Conservation (phyloP, 2,888 invertebrate genomes). For the Hedychridium roseum region DNA sequence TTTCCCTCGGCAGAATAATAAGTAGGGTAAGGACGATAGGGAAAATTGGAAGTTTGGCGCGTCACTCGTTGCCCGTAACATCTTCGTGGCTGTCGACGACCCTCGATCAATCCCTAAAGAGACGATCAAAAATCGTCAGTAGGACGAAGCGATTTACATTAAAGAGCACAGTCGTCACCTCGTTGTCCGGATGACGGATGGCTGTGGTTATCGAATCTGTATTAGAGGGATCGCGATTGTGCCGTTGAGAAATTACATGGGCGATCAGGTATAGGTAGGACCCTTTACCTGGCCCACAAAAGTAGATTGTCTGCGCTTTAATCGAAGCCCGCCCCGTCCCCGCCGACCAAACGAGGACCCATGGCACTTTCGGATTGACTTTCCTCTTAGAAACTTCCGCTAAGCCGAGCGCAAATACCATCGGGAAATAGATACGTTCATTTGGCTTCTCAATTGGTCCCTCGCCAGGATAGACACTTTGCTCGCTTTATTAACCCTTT, state of each 20-base stretch:
- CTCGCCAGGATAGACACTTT: too few species aligned
- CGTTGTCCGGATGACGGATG: constrained; percentile 32
- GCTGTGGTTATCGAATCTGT: constrained; percentile 30
- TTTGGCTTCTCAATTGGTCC: too few species aligned
- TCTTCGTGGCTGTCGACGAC: constrained; percentile 3
- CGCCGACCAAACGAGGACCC: constrained; percentile 38
- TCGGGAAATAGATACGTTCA: too few species aligned
- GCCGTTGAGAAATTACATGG: constrained; percentile 9
- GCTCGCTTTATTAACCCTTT: too few species aligned
- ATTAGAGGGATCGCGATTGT: constrained; percentile 13
- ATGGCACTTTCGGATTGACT: too few species aligned
- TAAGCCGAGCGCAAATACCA: too few species aligned
- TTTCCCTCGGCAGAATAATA: neutral
- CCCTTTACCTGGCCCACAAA: constrained; percentile 19
- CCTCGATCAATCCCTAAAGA: constrained; percentile 27
- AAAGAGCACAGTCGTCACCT: constrained; percentile 17
- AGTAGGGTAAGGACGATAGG: neutral
- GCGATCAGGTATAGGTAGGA: constrained; percentile 14
- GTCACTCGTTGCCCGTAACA: neutral
- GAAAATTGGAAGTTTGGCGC: neutral
- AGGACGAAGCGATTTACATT: constrained; percentile 26
- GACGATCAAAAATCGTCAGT: constrained; percentile 23
- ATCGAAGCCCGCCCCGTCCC: constrained; percentile 34
- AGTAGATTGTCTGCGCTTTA: constrained; percentile 18
- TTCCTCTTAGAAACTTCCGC: too few species aligned